phyloP scores from a whole-genome alignment of 1,140 invertebrate species.

The Proctacanthus coquilletti region DNA sequence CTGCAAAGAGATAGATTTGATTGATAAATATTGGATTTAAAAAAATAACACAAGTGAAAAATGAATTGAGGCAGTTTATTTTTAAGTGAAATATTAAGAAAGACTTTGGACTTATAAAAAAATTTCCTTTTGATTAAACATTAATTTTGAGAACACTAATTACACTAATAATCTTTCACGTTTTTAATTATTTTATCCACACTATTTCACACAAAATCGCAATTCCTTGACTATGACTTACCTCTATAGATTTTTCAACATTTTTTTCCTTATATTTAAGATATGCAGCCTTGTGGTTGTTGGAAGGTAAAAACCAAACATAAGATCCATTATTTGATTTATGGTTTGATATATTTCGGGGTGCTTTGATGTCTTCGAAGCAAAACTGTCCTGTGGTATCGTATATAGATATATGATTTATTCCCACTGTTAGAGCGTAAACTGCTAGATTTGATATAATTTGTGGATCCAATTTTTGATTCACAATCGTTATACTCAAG shows the following conservation, averaged over 20 bases:
- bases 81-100: too few relatives aligned
- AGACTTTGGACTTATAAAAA: too few relatives aligned
- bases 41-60: too few relatives aligned
- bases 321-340: conserved; percentile 8
- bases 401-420: conserved; percentile 20
- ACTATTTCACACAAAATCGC: too few relatives aligned
- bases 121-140: too few relatives aligned
- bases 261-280: not conserved
- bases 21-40: too few relatives aligned
- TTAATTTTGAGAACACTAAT: too few relatives aligned
- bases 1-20: conserved; percentile 11
- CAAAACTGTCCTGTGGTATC: conserved; percentile 12
- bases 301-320: conserved; percentile 2
- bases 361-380: conserved; percentile 6
- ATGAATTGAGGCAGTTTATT: too few relatives aligned
- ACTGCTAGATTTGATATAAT: conserved; percentile 14
- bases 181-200: not conserved
- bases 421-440: conserved; percentile 17
- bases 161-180: too few relatives aligned
- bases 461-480: conserved; percentile 11
- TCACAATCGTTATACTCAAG: conserved; percentile 18
- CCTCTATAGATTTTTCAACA: conserved; percentile 7
- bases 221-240: conserved; percentile 8
- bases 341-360: conserved; percentile 5
- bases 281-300: conserved; percentile 1